phyloP scores from a whole-genome alignment of 92 coral and sea anemone genomes.

The Desmophyllum pertusum region DNA sequence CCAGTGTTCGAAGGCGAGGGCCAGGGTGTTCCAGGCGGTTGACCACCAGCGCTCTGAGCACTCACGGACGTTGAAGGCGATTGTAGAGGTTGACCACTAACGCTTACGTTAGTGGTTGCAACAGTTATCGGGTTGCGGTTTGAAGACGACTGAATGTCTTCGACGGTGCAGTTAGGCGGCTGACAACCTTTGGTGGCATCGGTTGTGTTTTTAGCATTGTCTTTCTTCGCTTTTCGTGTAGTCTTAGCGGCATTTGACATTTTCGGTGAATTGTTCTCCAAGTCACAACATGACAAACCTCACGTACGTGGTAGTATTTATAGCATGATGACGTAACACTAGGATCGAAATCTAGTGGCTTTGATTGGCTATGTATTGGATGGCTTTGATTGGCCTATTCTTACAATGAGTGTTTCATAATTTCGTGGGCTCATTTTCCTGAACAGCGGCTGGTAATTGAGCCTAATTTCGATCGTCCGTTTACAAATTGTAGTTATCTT shows the following conservation, averaged over 20 bases:
- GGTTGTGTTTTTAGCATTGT: constrained; percentile 31
- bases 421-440: constrained; percentile 32
- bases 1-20: constrained; percentile 14
- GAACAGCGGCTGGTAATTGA: too few relatives aligned
- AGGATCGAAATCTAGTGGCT: constrained; percentile 42
- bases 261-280: too few relatives aligned
- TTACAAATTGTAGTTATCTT: constrained; percentile 28
- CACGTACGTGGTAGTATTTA: constrained; percentile 26
- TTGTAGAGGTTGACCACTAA: constrained; percentile 28
- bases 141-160: constrained; percentile 42
- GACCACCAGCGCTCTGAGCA: constrained; percentile 30
- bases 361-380: constrained; percentile 41
- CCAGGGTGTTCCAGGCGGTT: constrained; percentile 30
- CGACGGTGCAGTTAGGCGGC: constrained; percentile 36
- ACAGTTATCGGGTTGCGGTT: constrained; percentile 39
- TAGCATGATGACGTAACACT: constrained; percentile 39
- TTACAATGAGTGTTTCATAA: constrained; percentile 20
- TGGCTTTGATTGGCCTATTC: constrained; percentile 47
- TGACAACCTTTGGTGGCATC: constrained; percentile 32
- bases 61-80: constrained; percentile 32
- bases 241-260: constrained; percentile 26
- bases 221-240: constrained; percentile 22
- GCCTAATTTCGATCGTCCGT: constrained; percentile 26
- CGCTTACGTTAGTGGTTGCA: constrained; percentile 46
- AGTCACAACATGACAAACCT: constrained; percentile 16